phyloP scores from a whole-genome alignment of 2,888 invertebrate genomes.

The Lutraria lutraria region DNA sequence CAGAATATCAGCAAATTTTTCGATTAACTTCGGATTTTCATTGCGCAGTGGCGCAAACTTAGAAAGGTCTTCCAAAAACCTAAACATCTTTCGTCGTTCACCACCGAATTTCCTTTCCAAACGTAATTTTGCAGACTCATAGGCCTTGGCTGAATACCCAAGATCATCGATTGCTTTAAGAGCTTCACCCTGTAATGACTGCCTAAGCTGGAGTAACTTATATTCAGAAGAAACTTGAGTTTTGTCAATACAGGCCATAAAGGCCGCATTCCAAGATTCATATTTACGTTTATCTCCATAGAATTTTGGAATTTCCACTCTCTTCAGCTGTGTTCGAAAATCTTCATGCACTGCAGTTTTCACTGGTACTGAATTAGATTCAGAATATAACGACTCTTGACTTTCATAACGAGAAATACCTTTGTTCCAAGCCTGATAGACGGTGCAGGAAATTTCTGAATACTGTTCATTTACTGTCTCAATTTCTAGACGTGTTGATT shows the following conservation, averaged over 20 bases:
- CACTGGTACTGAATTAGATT: no score
- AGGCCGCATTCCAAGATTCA: slow-evolving; percentile 52
- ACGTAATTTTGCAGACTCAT: slow-evolving; percentile 30
- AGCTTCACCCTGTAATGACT: slow-evolving; percentile 55
- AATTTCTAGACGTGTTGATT: no score
- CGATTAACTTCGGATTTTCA: slow-evolving; percentile 41
- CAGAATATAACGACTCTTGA: no score
- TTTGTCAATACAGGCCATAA: slow-evolving; percentile 56
- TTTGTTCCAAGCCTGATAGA: no score
- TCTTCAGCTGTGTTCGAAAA: slow-evolving; percentile 59
- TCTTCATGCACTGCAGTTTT: no score
- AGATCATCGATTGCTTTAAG: slow-evolving; percentile 44
- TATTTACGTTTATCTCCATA: slow-evolving; percentile 58
- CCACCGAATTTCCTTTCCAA: slow-evolving; percentile 54
- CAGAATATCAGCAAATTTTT: slow-evolving; percentile 52
- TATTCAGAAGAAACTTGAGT: slow-evolving; percentile 60
- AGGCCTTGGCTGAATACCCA: slow-evolving; percentile 26
- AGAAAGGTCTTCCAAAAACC: slow-evolving; percentile 39
- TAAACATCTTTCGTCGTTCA: slow-evolving; percentile 18
- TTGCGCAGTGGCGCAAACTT: slow-evolving; percentile 22
- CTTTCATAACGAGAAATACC: no score
- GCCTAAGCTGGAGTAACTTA: slow-evolving; percentile 60
- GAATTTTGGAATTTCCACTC: slow-evolving; percentile 58
- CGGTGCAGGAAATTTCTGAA: no score
- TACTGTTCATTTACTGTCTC: no score